These are phyloP conservation scores for Dryobota labecula DNA, from an alignment of 2,888 invertebrate species.

Conservation along the genomic window DNA sequence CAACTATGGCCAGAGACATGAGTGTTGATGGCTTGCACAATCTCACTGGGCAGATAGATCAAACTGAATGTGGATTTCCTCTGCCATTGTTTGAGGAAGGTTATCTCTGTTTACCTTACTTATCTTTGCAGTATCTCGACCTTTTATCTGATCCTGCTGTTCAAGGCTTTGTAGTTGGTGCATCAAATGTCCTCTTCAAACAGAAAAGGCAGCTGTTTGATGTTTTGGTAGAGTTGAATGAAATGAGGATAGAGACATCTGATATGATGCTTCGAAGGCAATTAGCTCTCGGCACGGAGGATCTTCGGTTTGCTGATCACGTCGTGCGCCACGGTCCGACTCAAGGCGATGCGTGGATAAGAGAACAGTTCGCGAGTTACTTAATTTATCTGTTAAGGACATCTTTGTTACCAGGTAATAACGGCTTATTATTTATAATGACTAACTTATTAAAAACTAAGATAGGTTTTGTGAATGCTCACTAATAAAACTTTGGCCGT, in stretches of 20 bases:
- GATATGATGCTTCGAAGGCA: constrained; percentile 95
- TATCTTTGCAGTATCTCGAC: constrained; percentile 98
- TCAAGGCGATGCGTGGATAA: constrained; percentile 99
- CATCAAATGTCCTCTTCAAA: constrained; percentile 99
- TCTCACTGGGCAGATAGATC: constrained; percentile 92
- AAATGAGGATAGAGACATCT: constrained; percentile 95
- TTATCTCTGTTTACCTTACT: constrained; percentile 98
- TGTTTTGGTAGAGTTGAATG: constrained; percentile 97
- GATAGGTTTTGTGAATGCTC: constrained; percentile 4
- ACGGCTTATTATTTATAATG: not conserved
- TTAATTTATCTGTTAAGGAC: constrained; percentile 95
- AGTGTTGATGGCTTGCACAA: constrained; percentile 92
- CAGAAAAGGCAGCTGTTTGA: constrained; percentile 98
- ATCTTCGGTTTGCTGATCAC: constrained; percentile 98
- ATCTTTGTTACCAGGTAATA: constrained; percentile 92
- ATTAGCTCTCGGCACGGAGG: constrained; percentile 97
- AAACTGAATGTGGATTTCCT: constrained; percentile 96
- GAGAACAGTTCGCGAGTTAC: constrained; percentile 97
- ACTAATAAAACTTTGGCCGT: constrained; percentile 11
- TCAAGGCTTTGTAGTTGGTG: constrained; percentile 96
- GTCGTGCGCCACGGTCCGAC: constrained; percentile 93
- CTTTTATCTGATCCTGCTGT: constrained; percentile 96
- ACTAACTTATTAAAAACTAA: not conserved
- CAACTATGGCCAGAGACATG: constrained; percentile 92
- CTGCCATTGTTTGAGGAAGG: constrained; percentile 97